Percentiles rank a stretch among this genome's conserved stretches.
These are phyloP conservation scores for Tiaroga cobitis DNA, from an alignment of 2,797 vertebrate species.

Conservation along the genomic window DNA sequence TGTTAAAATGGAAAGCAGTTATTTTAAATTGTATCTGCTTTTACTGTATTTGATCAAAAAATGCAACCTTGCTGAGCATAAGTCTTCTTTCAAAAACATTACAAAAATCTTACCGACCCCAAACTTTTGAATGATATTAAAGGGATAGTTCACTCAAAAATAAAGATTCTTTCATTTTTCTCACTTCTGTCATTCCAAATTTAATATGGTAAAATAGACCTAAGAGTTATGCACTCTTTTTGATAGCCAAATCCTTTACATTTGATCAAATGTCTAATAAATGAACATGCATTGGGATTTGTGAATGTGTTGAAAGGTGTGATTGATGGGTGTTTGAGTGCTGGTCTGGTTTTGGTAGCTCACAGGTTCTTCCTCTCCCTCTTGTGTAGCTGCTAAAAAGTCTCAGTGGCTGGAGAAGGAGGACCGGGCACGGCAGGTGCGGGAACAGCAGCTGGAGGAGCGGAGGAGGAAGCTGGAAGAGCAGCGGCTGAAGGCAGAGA, in stretches of 20 bases:
- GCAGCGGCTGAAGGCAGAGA: conserved; percentile 90
- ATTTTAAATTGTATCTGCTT: background rate
- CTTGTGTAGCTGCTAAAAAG: conserved; percentile 87
- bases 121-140: background rate
- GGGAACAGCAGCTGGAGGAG: conserved; percentile 94
- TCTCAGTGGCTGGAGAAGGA: conserved; percentile 96
- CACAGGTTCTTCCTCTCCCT: conserved; percentile 27
- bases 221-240: background rate
- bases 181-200: background rate
- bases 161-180: background rate
- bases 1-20: background rate
- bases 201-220: background rate
- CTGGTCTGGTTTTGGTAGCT: background rate
- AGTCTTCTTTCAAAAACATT: background rate
- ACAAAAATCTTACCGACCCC: background rate
- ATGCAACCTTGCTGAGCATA: background rate
- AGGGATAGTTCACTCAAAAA: background rate
- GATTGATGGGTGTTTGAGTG: background rate
- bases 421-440: conserved; percentile 88
- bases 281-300: background rate
- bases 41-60: background rate
- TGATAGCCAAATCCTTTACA: background rate
- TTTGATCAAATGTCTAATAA: background rate
- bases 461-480: conserved; percentile 88
- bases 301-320: background rate